Evolutionary conservation across 2,113 vertebrate genomes (phyloP).

Genomic region (Phocoena sinus): DNA sequence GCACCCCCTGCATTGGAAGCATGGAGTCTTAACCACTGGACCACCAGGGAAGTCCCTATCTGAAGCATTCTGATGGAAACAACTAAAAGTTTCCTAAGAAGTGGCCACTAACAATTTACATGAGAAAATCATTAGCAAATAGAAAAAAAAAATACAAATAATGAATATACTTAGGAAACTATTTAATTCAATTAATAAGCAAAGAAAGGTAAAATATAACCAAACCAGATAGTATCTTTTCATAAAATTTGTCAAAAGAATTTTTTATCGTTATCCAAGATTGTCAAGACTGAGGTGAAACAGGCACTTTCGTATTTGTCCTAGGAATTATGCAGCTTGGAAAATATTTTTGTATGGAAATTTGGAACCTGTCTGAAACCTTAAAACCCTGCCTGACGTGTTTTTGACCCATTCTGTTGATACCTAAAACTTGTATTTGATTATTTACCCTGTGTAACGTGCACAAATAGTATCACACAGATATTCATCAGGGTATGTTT

Average conservation of each 20-base stretch:
- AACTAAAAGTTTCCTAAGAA: not conserved
- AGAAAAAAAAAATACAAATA: not conserved
- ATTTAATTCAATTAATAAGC: not conserved
- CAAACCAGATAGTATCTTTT: not conserved
- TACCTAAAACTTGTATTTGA: not conserved
- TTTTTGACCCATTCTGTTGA: not conserved
- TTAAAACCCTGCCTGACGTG: not conserved
- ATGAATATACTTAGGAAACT: not conserved
- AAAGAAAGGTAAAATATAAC: not conserved
- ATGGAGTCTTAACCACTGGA: too few relatives aligned
- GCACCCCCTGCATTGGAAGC: too few relatives aligned
- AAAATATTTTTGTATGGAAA: not conserved
- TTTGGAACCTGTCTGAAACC: not conserved
- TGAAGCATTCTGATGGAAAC: not conserved
- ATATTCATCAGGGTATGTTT: not conserved
- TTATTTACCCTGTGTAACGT: not conserved
- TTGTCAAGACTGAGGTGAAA: not conserved
- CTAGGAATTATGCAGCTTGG: not conserved
- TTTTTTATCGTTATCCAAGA: not conserved
- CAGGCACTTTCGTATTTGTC: not conserved
- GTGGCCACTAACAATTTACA: not conserved
- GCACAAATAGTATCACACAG: not conserved
- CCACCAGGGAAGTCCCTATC: too few relatives aligned
- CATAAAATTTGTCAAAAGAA: not conserved
- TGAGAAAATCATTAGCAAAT: slow-evolving; percentile 1